Percentiles rank a stretch among this genome's conserved stretches.
phyloP scores from a whole-genome alignment of 2,888 invertebrate species.

The Drosophila anomalata region DNA sequence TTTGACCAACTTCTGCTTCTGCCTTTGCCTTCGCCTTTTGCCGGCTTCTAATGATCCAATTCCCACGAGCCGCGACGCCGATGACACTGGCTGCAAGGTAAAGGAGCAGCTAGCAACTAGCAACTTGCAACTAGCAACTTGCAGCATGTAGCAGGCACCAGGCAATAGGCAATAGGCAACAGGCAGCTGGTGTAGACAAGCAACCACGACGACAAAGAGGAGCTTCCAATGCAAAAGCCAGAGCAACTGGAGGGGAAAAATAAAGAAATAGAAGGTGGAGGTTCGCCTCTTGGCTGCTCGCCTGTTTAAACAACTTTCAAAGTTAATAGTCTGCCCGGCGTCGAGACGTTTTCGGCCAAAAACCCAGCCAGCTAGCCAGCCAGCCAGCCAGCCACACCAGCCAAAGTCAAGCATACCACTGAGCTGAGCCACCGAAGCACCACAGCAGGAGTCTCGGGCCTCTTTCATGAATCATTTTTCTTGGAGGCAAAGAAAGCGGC shows the following conservation, averaged over 20 bases:
- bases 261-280: conserved; percentile 74
- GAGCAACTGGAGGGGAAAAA: conserved; percentile 14
- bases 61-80: conserved; percentile 81
- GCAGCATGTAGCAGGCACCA: conserved; percentile 18
- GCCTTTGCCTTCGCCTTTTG: conserved; percentile 50
- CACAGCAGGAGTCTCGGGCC: conserved; percentile 68
- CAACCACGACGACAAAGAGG: conserved; percentile 63
- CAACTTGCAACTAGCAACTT: background rate
- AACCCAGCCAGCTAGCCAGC: conserved; percentile 4
- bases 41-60: conserved; percentile 83
- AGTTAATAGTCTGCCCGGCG: conserved; percentile 80
- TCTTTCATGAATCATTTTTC: conserved; percentile 71
- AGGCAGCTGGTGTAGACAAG: conserved; percentile 49
- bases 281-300: conserved; percentile 66
- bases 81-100: conserved; percentile 67
- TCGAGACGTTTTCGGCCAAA: conserved; percentile 69
- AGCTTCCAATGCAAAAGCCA: conserved; percentile 69
- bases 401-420: conserved; percentile 8
- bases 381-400: conserved; percentile 29
- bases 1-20: conserved; percentile 74
- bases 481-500: conserved; percentile 62
- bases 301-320: conserved; percentile 81
- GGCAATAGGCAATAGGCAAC: conserved; percentile 14
- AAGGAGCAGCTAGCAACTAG: conserved; percentile 30
- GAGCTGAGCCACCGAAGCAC: conserved; percentile 28